Conservation (phyloP, 2,797 vertebrate species). For the Leptatherina wallacei region DNA sequence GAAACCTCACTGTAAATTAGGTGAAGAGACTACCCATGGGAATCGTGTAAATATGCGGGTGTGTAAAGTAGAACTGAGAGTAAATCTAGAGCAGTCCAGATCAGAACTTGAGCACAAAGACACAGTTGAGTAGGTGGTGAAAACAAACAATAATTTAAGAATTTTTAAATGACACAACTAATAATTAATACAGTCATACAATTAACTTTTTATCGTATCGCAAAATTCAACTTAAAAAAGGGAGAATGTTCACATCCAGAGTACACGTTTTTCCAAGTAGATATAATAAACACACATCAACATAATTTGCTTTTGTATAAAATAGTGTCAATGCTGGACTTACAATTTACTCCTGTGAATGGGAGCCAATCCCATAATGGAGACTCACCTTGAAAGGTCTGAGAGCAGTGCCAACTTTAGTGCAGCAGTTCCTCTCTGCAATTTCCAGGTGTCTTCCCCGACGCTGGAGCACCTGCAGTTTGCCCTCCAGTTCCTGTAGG, state of each 20-base stretch:
- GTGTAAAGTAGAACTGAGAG: conserved; percentile 71
- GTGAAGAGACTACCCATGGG: conserved; percentile 67
- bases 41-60: conserved; percentile 63
- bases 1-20: conserved; percentile 73
- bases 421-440: conserved; percentile 93
- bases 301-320: conserved; percentile 5
- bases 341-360: conserved; percentile 25
- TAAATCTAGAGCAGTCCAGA: conserved; percentile 73
- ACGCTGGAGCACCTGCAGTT: conserved; percentile 87
- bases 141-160: conserved; percentile 18
- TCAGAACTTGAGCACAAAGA: conserved; percentile 52
- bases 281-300: not conserved
- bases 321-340: conserved; percentile 4
- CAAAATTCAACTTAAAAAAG: conserved; percentile 15
- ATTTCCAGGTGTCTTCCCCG: conserved; percentile 91
- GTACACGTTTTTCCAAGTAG: not conserved
- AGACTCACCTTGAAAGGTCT: conserved; percentile 91
- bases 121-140: conserved; percentile 20
- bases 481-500: conserved; percentile 92
- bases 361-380: conserved; percentile 39
- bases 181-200: conserved; percentile 7
- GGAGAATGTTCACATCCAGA: not conserved
- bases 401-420: conserved; percentile 89
- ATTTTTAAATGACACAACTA: conserved; percentile 16
- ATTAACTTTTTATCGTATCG: not conserved